Evolutionary conservation across 2,113 vertebrate species (phyloP), one percentile per base, ranked within the genome.

Genomic region (Alethe diademata): DNA sequence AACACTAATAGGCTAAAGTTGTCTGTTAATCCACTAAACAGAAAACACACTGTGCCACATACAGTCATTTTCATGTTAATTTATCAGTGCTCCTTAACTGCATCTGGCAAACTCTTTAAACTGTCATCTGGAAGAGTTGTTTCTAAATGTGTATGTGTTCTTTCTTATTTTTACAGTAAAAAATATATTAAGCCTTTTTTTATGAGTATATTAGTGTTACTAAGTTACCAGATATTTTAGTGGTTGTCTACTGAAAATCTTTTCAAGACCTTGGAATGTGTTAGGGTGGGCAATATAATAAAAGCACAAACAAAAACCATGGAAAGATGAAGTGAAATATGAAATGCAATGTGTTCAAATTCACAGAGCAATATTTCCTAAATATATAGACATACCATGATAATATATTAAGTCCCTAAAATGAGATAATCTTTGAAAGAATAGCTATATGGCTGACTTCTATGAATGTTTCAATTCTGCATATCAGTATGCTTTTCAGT

Each of bases 11-110:
- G 86, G 50, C 54, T 85, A 54, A 81, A 85, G 70, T 45, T 87
- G 57, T 58, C 94, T 65, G 58, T 91, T 95, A 96, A 94, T 91
- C 48, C 74, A n/a, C 57, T 40, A 51, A 91, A 85, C 19, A 45
- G 61, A 85, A 92, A 85, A 45, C 62, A 38, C 33, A 14, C 15
- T 53, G 24, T 72, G 56, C n/a, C 56, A 26, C 40, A 56, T 15
- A 33, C 5, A 48, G 7, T 33, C 8, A 38, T 60, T 91, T 86
- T 78, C 45, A 61, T 18, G 4, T 73, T 79, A 62, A 70, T 60
- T 72, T 78, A 82, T 92, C 53, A n/a, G 33, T 74, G 33, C 33
- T 91, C 60, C 85, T 83, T 94, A 80, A 61, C 62, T 65, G 11
- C 28, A 45, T 82, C 43, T 93, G 62, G 51, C 14, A 69, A 78